Percentiles rank a stretch among this genome's conserved stretches.
phyloP scores from a whole-genome alignment of 2,797 vertebrate species.

The Miichthys miiuy region DNA sequence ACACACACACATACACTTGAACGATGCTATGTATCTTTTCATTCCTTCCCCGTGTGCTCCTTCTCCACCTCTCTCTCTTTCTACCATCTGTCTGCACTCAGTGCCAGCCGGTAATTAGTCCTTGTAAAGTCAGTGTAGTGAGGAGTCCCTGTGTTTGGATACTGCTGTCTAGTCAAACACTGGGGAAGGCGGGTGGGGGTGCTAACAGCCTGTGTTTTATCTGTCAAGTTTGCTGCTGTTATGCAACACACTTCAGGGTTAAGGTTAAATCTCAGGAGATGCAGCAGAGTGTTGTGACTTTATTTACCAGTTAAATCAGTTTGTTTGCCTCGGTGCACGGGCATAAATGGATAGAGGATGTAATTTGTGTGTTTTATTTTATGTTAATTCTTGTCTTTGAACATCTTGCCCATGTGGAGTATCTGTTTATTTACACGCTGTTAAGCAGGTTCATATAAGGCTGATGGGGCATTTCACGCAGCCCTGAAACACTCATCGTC shows the following conservation, averaged over 20 bases:
- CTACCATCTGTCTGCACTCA: constrained; percentile 76
- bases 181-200: constrained; percentile 30
- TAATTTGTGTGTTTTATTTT: constrained; percentile 46
- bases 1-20: constrained; percentile 30
- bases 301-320: constrained; percentile 63
- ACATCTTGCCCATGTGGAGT: constrained; percentile 14
- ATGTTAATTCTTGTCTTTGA: constrained; percentile 59
- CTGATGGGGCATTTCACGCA: no score
- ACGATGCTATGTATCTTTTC: constrained; percentile 44
- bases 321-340: constrained; percentile 52
- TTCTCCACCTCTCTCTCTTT: constrained; percentile 50
- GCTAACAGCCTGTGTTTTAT: constrained; percentile 79
- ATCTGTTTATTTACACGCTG: constrained; percentile 34
- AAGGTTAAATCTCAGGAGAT: constrained; percentile 75
- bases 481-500: no score
- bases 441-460: no score
- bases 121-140: constrained; percentile 76
- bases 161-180: constrained; percentile 77
- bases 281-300: constrained; percentile 62
- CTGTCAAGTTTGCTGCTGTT: constrained; percentile 77
- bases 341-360: constrained; percentile 15
- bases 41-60: constrained; percentile 35
- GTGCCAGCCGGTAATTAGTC: constrained; percentile 81
- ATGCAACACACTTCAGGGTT: constrained; percentile 72
- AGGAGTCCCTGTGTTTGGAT: constrained; percentile 79